Percentiles rank a stretch among this genome's conserved stretches.
phyloP scores from a whole-genome alignment of 2,113 vertebrate species.

The Epinephelus lanceolatus region DNA sequence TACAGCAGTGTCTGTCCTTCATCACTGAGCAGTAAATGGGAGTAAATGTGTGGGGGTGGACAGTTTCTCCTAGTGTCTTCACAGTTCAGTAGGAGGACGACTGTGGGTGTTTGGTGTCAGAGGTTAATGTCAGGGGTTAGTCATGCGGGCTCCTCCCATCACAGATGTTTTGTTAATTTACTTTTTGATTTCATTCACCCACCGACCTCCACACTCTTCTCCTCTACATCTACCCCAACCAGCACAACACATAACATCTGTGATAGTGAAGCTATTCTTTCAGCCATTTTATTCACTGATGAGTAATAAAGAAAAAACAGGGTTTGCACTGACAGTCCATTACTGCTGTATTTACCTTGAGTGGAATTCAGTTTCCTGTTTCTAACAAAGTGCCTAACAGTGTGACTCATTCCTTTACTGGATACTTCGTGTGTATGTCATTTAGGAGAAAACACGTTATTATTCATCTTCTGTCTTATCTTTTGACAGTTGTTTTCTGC shows the following conservation, averaged over 20 bases:
- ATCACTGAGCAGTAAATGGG: slow-evolving; percentile 9
- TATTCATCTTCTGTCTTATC: background rate
- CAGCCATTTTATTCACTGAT: slow-evolving; percentile 5
- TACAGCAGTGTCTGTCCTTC: background rate
- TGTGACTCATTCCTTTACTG: slow-evolving; percentile 33
- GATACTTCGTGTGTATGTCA: background rate
- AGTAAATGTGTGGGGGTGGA: slow-evolving; percentile 8
- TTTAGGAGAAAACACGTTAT: background rate
- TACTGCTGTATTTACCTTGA: slow-evolving; percentile 22
- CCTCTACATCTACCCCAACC: background rate
- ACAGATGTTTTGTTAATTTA: slow-evolving; percentile 35
- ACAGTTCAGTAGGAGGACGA: background rate
- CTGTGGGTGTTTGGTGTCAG: slow-evolving; percentile 28
- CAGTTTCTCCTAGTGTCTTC: background rate
- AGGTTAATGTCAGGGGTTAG: slow-evolving; percentile 28
- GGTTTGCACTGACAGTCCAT: slow-evolving; percentile 4
- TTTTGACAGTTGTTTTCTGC: background rate
- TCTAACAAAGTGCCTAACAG: slow-evolving; percentile 1
- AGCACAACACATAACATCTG: slow-evolving; percentile 5
- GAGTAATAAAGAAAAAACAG: background rate
- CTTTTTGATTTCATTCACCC: background rate
- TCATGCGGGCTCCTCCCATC: slow-evolving; percentile 44
- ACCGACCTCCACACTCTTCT: background rate
- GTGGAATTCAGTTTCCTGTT: slow-evolving; percentile 36
- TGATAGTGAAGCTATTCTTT: background rate